A percentile compares a stretch with the other conserved stretches of the same genome.
Evolutionary conservation across 2,888 invertebrate species (phyloP).

Genomic region (Pandemis cinnamomeana): DNA sequence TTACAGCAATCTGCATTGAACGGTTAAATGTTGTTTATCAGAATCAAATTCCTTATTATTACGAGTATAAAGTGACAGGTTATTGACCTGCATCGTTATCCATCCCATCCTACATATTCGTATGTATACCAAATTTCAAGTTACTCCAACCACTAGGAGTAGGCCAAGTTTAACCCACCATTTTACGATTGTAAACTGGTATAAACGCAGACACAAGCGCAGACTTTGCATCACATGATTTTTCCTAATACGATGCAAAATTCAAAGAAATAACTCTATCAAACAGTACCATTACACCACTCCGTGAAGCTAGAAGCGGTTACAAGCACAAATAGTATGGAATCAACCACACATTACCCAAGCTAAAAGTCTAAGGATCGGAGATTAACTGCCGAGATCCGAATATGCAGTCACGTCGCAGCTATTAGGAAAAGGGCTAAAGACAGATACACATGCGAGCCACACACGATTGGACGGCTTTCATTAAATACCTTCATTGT

Average conservation of each 20-base stretch:
- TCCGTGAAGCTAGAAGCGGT: constrained; percentile 6
- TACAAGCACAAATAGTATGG: constrained; percentile 62
- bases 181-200: neutral
- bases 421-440: constrained; percentile 69
- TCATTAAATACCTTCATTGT: constrained; percentile 33
- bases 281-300: constrained; percentile 47
- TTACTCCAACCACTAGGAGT: too few species aligned
- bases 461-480: constrained; percentile 44
- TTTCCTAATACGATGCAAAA: constrained; percentile 7
- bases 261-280: constrained; percentile 49
- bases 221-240: neutral
- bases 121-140: too few species aligned
- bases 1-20: constrained; percentile 36
- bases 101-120: too few species aligned
- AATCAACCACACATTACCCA: constrained; percentile 70
- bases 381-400: constrained; percentile 69
- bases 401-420: constrained; percentile 73
- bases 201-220: neutral
- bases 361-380: constrained; percentile 53
- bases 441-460: constrained; percentile 70
- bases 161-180: too few species aligned
- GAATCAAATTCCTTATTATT: constrained; percentile 24
- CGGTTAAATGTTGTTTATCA: neutral
- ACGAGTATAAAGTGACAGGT: constrained; percentile 6
- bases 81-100: neutral